These are phyloP conservation scores for Mactra quadrangularis DNA, from an alignment of 1,140 invertebrate species.

Conservation along the genomic window DNA sequence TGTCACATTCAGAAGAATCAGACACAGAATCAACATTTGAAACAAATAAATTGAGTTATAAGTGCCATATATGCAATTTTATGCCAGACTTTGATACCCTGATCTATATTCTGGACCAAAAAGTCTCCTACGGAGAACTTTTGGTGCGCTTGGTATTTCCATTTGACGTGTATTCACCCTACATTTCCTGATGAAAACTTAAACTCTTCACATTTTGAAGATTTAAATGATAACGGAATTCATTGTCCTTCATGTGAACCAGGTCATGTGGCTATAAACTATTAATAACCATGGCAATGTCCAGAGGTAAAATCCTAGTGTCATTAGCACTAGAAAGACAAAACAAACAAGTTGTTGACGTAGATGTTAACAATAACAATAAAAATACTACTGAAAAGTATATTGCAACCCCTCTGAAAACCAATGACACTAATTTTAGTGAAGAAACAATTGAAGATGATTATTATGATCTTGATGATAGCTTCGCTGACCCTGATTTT, in stretches of 20 bases:
- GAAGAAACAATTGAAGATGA: constrained; percentile 10
- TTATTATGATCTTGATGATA: constrained; percentile 5
- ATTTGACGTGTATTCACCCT: constrained; percentile 26
- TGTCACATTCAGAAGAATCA: constrained; percentile 28
- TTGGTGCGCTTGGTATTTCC: constrained; percentile 15
- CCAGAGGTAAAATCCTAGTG: not conserved
- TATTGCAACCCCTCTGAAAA: constrained; percentile 2
- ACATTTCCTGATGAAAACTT: constrained; percentile 27
- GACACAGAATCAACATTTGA: constrained; percentile 30
- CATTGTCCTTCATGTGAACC: constrained; percentile 24
- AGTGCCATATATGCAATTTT: constrained; percentile 19
- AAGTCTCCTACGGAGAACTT: not conserved
- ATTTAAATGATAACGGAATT: not conserved
- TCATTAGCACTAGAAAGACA: not conserved
- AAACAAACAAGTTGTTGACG: not conserved
- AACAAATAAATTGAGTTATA: not conserved
- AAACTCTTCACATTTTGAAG: constrained; percentile 15
- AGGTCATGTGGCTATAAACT: not conserved
- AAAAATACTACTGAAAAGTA: not conserved
- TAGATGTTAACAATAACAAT: not conserved
- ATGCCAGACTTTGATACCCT: constrained; percentile 18
- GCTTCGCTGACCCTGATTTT: not conserved
- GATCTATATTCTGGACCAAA: not conserved
- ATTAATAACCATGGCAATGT: not conserved
- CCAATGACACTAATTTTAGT: not conserved